Evolutionary conservation across 2,113 vertebrate species (phyloP).

Genomic region (Marmota flaviventris): DNA sequence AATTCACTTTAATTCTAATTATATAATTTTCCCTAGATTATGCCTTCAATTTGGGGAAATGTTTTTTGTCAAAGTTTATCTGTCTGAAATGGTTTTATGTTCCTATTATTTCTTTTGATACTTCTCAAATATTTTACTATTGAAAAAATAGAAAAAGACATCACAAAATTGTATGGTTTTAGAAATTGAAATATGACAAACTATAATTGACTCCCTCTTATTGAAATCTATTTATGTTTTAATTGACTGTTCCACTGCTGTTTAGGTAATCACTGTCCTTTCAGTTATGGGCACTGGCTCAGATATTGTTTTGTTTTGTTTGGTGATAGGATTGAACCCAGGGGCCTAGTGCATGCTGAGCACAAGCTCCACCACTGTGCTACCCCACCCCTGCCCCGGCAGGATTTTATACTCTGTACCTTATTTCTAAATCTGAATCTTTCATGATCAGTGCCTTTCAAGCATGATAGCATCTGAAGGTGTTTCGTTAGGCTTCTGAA

Average conservation of each 20-base stretch:
- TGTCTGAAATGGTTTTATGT: neutral
- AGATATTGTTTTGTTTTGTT: neutral
- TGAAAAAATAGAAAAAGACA: neutral
- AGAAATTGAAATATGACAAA: neutral
- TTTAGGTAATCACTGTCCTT: neutral
- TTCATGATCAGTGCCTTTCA: neutral
- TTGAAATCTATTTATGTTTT: neutral
- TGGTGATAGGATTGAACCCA: neutral
- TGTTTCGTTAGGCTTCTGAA: neutral
- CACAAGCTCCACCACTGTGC: neutral
- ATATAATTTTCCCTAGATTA: constrained; percentile 41
- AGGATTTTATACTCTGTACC: neutral
- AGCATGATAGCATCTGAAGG: neutral
- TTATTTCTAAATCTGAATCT: neutral
- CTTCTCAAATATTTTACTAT: constrained; percentile 14
- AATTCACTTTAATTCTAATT: neutral
- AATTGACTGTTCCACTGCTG: neutral
- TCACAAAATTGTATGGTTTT: neutral
- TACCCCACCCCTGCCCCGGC: neutral
- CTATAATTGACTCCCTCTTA: neutral
- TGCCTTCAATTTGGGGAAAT: constrained; percentile 18
- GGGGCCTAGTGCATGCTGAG: neutral
- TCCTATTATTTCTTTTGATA: constrained; percentile 5
- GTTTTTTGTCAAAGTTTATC: neutral
- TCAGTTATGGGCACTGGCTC: neutral